Percentiles rank a stretch among this genome's conserved stretches.
These are phyloP conservation scores for Phylloscopus trochilus DNA, from an alignment of 2,113 vertebrate genomes.

Conservation along the genomic window DNA sequence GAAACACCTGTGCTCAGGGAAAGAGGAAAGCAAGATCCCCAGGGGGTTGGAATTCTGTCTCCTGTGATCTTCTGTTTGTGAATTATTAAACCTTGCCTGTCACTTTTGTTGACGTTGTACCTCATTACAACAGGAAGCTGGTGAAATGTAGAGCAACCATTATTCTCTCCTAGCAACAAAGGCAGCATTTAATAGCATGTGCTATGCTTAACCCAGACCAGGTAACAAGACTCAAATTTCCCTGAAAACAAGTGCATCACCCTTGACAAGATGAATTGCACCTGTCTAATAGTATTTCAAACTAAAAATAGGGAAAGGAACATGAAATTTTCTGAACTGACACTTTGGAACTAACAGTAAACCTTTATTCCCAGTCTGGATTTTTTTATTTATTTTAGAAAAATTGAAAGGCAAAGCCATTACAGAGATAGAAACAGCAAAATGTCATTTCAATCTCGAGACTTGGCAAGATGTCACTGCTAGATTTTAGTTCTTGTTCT, in stretches of 20 bases:
- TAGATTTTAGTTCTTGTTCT: not conserved
- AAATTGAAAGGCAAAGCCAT: not conserved
- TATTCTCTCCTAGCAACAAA: not conserved
- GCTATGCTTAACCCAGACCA: not conserved
- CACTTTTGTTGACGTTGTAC: not conserved
- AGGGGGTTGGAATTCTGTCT: not conserved
- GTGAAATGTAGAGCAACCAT: not conserved
- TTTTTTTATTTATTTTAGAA: not conserved
- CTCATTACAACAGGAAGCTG: not conserved
- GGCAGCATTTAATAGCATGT: not conserved
- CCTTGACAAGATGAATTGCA: not conserved
- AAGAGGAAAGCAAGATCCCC: not conserved
- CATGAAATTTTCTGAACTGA: not conserved
- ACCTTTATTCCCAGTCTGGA: not conserved
- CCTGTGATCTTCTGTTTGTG: not conserved
- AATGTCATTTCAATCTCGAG: not conserved
- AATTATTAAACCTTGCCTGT: conserved; percentile 1
- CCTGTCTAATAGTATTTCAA: not conserved
- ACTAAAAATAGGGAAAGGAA: not conserved
- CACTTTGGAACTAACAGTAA: not conserved
- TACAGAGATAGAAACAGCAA: not conserved
- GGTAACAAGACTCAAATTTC: not conserved
- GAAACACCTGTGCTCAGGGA: not conserved
- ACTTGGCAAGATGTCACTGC: not conserved
- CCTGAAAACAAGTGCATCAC: not conserved